Evolutionary conservation across 2,888 invertebrate species (phyloP), one percentile per base, ranked within the genome.

Genomic region (Zygothrica quintamaculata): DNA sequence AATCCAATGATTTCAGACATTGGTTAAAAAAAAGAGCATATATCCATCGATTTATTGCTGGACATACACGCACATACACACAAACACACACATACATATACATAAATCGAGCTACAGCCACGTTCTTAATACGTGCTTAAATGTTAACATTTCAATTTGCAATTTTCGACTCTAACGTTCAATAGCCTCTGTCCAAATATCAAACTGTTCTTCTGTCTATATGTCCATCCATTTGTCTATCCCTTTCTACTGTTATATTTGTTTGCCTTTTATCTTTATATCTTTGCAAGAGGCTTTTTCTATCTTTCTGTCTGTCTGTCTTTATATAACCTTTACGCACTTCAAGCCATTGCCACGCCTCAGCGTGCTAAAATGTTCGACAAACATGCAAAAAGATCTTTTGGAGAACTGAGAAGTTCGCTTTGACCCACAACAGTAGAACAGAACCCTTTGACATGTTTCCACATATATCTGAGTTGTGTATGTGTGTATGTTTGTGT

Each of bases 111-210:
- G 53, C 44, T 25, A 33, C 11, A 46, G 72, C 66, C 73, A 75
- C 66, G 75, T 72, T 65, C 77, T 77, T 80, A 87, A 86, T 84
- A 86, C 87, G 84, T 86, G 87, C 85, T 81, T 87, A 78, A 78
- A 87, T 81, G 82, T 72, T 84, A 84, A 84, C 84, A 84, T 84
- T 84, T 86, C 84, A 84, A 84, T 84, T 84, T 84, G 84, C 87
- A 77, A 84, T 84, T 84, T 65, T 65, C 61, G 47, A 55, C 39
- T 48, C 48, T 40, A 50, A 29, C 29, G 29, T 29, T 9, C 29
- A 29, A 50, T 50, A 48, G 46, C 48, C 37, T 51, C 53, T 50
- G 39, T 46, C 60, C 15, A 25, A 16, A 15, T 16, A 36, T 11
- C 29, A 50, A 34, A 33, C 13, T 16, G 31, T 16, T 22, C 33